Base-by-base conservation (phyloP, 2,113 vertebrate species). In the Oreamnos americanus region DNA sequence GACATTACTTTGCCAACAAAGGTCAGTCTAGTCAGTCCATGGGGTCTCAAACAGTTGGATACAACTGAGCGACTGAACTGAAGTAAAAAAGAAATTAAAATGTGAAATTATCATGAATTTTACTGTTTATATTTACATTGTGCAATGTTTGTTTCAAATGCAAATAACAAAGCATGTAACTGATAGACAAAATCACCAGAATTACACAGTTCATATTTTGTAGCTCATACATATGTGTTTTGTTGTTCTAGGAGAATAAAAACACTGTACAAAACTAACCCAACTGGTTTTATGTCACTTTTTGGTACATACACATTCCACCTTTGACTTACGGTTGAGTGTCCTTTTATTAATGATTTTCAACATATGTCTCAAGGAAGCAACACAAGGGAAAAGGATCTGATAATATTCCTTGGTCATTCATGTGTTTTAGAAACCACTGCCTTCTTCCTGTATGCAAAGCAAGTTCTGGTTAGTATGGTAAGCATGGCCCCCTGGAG, bases 71-170 rank as follows among this genome's bases (percentile, higher is more conserved):
- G 0, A 36, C 4, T 23, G 19, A 71, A 71, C 5, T 71, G n/a
- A 88, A 87, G 21, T 79, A 74, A 43, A 95, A 88, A 17, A 33
- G 26, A 57, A 92, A 57, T 26, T 78, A 10, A 6, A 60, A 62
- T 30, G 45, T 87, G 43, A 71, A 84, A 78, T 83, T 91, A 82
- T 64, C 28, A 64, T 79, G 55, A 67, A 87, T 57, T 93, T 90
- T 95, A 36, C 47, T 79, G 21, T 78, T 95, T 86, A 87, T 36
- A 60, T 92, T 95, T 88, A 82, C 45, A 78, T 67, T 95, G 10
- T 45, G 21, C 21, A 87, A 76, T 58, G 30, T 30, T 19, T 64
- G 4, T 62, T 96, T 93, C 76, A 78, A 95, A 89, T 76, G 53
- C 25, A 87, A 71, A 33, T 92, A 57, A 53, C 28, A 89, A 23